Evolutionary conservation across 1,140 invertebrate species (phyloP), one percentile per base, ranked within the genome.

Genomic region (Geopemphigus sp.): DNA sequence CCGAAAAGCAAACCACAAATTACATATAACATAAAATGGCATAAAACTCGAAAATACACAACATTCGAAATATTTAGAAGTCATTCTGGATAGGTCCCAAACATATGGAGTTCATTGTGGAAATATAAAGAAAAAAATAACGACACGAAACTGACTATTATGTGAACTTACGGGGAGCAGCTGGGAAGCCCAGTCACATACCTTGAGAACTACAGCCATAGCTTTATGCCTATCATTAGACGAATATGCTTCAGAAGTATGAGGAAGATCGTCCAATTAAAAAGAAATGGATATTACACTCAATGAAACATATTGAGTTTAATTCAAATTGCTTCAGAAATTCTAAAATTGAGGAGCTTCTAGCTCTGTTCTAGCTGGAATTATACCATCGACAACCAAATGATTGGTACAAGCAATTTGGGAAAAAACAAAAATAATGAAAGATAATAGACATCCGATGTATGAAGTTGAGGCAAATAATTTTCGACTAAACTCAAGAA

Each of bases 1-100:
- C 84, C 86, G 85, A 86, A 86, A 86, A 87, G 87, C 85, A 86
- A 86, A 84, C 83, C 84, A 86, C 85, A 86, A 86, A 85, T 85
- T 86, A 85, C 19, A 68, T 14, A 19, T 22, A 39, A 68, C n/a
- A 1, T 68, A 39, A 26, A 29, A 59, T 17, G 76, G 19, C 22
- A 59, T 59, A 59, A 22, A 59, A 24, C 26, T 63, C 24, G 59
- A 63, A 17, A 63, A 63, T 17, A 32, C 17, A 24, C 24, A 63
- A 63, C 26, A 63, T 19, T 4, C 59, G 24, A 63, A 32, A 32
- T 63, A 32, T 63, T 63, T 63, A 17, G 59, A 14, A 63, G 17
- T 63, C 29, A 63, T 26, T 8, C 26, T 32, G 17, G 32, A 64
- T 17, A 29, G 29, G 17, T 64, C 17, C 29, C 32, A 19, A 64